A percentile compares a stretch with the other conserved stretches of the same genome.
phyloP scores from a whole-genome alignment of 2,888 invertebrate genomes.

The Acronicta aceris region DNA sequence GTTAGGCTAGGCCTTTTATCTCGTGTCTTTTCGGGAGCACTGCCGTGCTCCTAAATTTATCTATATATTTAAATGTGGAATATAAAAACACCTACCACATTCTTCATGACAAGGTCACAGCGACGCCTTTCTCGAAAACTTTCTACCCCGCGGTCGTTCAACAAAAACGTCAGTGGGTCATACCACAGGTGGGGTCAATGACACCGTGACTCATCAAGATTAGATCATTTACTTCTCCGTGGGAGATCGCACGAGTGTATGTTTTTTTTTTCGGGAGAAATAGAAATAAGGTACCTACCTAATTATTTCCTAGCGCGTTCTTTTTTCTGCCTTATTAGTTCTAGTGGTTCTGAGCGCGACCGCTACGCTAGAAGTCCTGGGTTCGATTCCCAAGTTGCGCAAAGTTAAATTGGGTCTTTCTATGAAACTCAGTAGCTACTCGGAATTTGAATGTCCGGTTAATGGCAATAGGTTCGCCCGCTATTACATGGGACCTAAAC shows the following conservation, averaged over 20 bases:
- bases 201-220: constrained; percentile 47
- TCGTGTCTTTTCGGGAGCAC: background rate
- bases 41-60: background rate
- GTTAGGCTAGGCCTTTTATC: background rate
- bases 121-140: constrained; percentile 56
- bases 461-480: no score
- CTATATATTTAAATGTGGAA: constrained; percentile 10
- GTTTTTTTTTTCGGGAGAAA: constrained; percentile 3
- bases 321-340: background rate
- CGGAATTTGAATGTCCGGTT: no score
- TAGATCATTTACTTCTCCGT: constrained; percentile 38
- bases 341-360: background rate
- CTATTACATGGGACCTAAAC: no score
- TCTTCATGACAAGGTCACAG: constrained; percentile 48
- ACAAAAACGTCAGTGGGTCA: constrained; percentile 50
- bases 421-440: no score
- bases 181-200: constrained; percentile 48
- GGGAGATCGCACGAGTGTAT: constrained; percentile 18
- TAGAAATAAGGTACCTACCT: no score
- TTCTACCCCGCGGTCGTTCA: constrained; percentile 53
- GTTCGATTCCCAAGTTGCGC: no score
- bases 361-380: no score
- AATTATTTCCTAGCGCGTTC: background rate
- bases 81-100: constrained; percentile 34
- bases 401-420: no score